Evolutionary conservation across 2,888 invertebrate genomes (phyloP), one percentile per base, ranked within the genome.

Genomic region (Ophion costatus): DNA sequence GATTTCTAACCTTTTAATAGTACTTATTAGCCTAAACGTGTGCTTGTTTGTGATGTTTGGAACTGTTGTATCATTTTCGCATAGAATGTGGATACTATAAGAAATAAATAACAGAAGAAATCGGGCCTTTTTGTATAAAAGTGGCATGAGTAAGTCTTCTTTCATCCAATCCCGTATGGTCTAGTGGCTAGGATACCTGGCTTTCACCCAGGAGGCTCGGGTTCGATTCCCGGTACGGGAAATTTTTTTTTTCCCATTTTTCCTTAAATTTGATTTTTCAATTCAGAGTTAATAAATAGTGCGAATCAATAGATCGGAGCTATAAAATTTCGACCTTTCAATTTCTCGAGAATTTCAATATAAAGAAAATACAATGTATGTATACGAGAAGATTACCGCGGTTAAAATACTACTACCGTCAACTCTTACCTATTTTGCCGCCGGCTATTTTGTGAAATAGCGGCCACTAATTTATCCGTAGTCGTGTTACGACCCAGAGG

Each of bases 121-220:
- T 51, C 51, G 17, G 17, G 14, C 0, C 5, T 51, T 17, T 14
- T 0, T 7, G 1, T 1, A 3, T 29, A 69, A 51, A 24, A 9
- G 0, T 51, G 6, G 24, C 38, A 9, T 51, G 6, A 17, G 17
- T 20, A 2, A 33, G 0, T 10, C 0, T 9, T 29, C 24, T 20
- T n/a, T 6, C 33, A 4, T 51, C 20, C n/a, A 71, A 57, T 74
- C 74, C 74, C 74, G 93, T 94, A 94, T 95, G 94, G 95, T 95
- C 94, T 95, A 95, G 94, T 95, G 95, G 95, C 94, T 95, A 95
- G 95, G 94, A 95, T 95, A 95, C 94, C 95, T 95, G 95, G 95
- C 95, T 95, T 94, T 95, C 95, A 95, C 95, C 95, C 95, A 95
- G 95, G 94, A 95, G 95, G 95, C 95, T 94, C 95, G 95, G 95